Base-by-base conservation (phyloP, 2,888 invertebrate genomes). In the Bembecia ichneumoniformis region DNA sequence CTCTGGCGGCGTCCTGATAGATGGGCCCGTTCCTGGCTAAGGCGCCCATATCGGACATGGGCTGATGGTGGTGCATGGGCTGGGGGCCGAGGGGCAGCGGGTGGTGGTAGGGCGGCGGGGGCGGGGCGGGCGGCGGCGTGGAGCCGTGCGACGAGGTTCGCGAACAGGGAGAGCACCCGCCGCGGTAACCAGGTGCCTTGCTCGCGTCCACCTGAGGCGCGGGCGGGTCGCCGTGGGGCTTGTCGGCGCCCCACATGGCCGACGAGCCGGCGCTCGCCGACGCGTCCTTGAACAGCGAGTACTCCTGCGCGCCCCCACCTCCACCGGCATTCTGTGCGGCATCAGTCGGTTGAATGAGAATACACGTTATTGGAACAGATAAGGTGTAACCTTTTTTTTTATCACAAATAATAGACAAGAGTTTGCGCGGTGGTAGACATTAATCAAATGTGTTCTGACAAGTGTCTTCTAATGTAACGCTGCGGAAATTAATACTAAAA, bases 111-210 rank as follows among this genome's bases (percentile, higher is more conserved):
- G 48, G 43, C 46, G 36, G 20, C 55, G 53, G 56, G 53, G 56
- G 54, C 57, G 69, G 70, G 46, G 68, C 66, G 15, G 84, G 86
- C 56, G 87, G 86, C 56, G 76, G 87, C 56, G 84, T 87, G 62
- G 79, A 80, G 72, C 84, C 84, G 79, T 83, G 87, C 60, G 82
- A 82, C 17, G 82, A 82, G 28, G 84, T 77, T 64, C 82, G 82
- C 60, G 84, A 88, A 83, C 82, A 82, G 0, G 95, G 95, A 5
- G 94, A 94, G 72, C 93, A 93, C 55, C 93, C 91, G 44, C 92
- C 89, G 65, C 96, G 91, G 77, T 96, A 97, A 0, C 96, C 96
- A 0, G 96, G 96, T 52, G 96, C 96, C 80, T 96, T 97, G 46
- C 95, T 92, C 3, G 93, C 94, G 82, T 96, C 96, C 54, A 92